Percentiles rank a stretch among this genome's conserved stretches.
Evolutionary conservation across 2,888 invertebrate species (phyloP).

Genomic region (Dicroscelio sp.): DNA sequence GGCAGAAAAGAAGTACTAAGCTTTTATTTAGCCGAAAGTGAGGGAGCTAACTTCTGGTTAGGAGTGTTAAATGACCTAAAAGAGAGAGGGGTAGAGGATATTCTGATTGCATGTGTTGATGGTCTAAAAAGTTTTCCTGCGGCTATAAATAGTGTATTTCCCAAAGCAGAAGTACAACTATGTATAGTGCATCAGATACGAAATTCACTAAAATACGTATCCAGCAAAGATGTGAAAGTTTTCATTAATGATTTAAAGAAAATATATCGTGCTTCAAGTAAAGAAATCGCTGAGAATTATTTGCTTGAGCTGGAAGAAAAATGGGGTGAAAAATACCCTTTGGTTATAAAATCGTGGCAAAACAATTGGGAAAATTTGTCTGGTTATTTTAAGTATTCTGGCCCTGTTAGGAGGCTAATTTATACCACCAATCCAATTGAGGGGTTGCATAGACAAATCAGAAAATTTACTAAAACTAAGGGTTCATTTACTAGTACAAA

Average conservation of each 20-base stretch:
- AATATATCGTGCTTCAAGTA: conserved; percentile 52
- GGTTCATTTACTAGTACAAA: conserved; percentile 25
- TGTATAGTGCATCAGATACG: conserved; percentile 61
- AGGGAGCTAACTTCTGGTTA: conserved; percentile 63
- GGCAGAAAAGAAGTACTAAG: conserved; percentile 65
- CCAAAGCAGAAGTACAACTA: conserved; percentile 52
- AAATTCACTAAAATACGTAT: conserved; percentile 59
- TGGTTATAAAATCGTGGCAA: conserved; percentile 58
- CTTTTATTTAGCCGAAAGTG: conserved; percentile 60
- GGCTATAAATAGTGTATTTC: conserved; percentile 51
- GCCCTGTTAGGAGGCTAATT: conserved; percentile 54
- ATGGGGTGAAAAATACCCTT: conserved; percentile 51
- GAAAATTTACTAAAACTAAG: conserved; percentile 63
- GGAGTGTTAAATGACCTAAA: conserved; percentile 60
- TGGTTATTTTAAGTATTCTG: conserved; percentile 59
- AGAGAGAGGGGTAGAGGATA: conserved; percentile 57
- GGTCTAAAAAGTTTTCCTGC: conserved; percentile 52
- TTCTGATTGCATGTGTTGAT: conserved; percentile 58
- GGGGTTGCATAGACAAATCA: conserved; percentile 58
- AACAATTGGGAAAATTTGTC: conserved; percentile 55
- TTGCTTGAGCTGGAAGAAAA: conserved; percentile 49
- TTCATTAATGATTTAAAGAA: conserved; percentile 51
- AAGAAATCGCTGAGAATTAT: conserved; percentile 55
- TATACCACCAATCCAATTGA: conserved; percentile 66
- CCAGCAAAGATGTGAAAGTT: conserved; percentile 53